Conservation (phyloP, 2,113 vertebrate genomes). For the Nanorana parkeri region DNA sequence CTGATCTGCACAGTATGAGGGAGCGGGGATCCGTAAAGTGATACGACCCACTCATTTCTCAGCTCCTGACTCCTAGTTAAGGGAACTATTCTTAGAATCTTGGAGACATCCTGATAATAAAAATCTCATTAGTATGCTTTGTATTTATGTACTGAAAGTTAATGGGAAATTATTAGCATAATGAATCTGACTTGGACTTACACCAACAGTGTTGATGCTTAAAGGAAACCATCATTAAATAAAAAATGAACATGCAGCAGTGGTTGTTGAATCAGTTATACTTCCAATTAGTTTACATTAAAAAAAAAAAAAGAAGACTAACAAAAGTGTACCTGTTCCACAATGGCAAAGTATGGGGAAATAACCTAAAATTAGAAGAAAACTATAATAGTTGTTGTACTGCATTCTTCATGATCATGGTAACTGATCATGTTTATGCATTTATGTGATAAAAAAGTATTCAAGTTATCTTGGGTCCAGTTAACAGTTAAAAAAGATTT, state of each 20-base stretch:
- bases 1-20: slow-evolving; percentile 41
- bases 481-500: no score
- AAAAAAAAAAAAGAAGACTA: no score
- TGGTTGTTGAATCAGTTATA: no score
- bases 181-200: background rate
- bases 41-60: slow-evolving; percentile 37
- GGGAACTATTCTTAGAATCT: slow-evolving; percentile 28
- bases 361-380: no score
- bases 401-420: no score
- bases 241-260: background rate
- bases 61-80: slow-evolving; percentile 36
- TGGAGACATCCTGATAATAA: slow-evolving; percentile 27
- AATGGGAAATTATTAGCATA: slow-evolving; percentile 37
- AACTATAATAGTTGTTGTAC: no score
- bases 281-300: no score
- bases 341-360: no score
- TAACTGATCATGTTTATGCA: no score
- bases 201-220: slow-evolving; percentile 15
- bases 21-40: slow-evolving; percentile 19
- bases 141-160: slow-evolving; percentile 28
- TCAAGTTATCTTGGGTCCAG: no score
- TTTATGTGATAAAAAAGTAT: no score
- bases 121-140: slow-evolving; percentile 27
- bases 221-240: background rate
- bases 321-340: no score